These are phyloP conservation scores for Darevskia nairensis DNA, from an alignment of 2,797 vertebrate species.

Conservation along the genomic window DNA sequence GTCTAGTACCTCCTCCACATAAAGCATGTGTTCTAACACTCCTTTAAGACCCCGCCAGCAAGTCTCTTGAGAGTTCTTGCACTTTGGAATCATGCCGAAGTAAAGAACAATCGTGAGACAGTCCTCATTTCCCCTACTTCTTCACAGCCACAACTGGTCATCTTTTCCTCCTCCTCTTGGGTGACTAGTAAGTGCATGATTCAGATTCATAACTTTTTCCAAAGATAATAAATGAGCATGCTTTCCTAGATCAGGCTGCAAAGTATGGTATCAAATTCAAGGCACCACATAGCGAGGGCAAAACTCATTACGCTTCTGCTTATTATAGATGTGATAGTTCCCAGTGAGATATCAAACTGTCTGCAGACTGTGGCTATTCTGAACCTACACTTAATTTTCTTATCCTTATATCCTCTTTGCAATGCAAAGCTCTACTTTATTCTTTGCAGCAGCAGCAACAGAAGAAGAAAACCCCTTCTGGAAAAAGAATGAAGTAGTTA, in stretches of 20 bases:
- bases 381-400: not conserved
- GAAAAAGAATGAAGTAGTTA: too few species aligned
- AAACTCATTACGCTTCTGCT: not conserved
- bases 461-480: too few species aligned
- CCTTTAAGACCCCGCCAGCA: not conserved
- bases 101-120: not conserved
- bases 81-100: not conserved
- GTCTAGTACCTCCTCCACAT: not conserved
- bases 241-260: not conserved
- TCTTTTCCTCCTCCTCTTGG: not conserved
- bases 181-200: not conserved
- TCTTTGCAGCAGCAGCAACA: too few species aligned
- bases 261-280: not conserved
- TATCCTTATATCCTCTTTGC: not conserved
- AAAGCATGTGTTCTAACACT: not conserved
- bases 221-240: not conserved
- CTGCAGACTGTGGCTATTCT: rapidly evolving
- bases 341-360: too few species aligned
- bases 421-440: too few species aligned
- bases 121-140: not conserved
- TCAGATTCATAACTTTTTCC: not conserved
- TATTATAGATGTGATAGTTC: not conserved
- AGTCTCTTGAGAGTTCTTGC: not conserved
- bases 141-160: not conserved
- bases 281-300: not conserved